phyloP scores from a whole-genome alignment of 2,797 vertebrate species.

The Threskiornis aethiopicus region DNA sequence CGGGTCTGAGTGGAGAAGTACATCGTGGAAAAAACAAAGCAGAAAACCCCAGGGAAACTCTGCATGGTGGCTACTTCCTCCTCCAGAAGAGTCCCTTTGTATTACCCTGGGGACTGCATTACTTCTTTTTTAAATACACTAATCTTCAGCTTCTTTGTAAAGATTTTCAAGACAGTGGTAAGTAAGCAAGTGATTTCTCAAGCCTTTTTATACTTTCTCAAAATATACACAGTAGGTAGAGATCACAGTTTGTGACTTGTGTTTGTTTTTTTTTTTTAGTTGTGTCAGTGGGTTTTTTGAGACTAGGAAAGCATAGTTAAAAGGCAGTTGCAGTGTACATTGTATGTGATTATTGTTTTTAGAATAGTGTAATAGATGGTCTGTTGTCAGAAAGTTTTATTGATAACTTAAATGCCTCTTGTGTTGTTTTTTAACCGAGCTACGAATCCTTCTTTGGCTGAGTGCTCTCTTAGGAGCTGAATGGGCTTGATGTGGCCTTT shows the following conservation, averaged over 20 bases:
- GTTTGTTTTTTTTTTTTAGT: background rate
- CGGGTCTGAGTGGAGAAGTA: background rate
- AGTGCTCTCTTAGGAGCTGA: background rate
- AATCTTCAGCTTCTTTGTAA: background rate
- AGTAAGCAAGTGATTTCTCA: constrained; percentile 27
- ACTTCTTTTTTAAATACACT: background rate
- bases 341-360: background rate
- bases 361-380: background rate
- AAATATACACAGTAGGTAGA: background rate
- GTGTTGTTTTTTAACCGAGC: background rate
- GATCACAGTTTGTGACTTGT: background rate
- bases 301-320: background rate
- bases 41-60: background rate
- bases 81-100: background rate
- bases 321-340: background rate
- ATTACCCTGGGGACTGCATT: background rate
- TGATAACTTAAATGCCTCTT: background rate
- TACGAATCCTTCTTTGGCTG: background rate
- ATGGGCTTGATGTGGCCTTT: background rate
- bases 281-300: background rate
- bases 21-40: background rate
- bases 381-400: background rate
- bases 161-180: constrained; percentile 6
- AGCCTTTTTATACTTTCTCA: background rate
- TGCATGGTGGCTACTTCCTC: background rate